Evolutionary conservation across 2,888 invertebrate species (phyloP), one percentile per base, ranked within the genome.

Genomic region (Athrips mouffetella): DNA sequence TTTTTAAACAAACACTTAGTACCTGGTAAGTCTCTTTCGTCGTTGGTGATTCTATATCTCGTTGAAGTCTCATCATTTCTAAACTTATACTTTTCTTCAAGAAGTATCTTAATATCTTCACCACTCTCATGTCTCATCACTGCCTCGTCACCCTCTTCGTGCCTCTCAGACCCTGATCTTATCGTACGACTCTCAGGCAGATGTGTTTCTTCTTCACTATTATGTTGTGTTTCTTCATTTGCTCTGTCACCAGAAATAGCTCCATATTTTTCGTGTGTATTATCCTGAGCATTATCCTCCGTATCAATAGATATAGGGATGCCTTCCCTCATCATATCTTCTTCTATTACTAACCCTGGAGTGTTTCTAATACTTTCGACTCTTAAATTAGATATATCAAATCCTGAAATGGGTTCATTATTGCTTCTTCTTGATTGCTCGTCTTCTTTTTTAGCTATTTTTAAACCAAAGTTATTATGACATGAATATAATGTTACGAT

Each of bases 1-100:
- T 33, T 15, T 15, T 13, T 3, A 1, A 15, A 11, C 3, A 15
- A 3, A 35, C 13, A 49, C 54, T 59, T 48, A n/a, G n/a, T n/a
- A 80, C 81, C 73, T 60, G 71, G 53, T 51, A 56, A 61, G 3
- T 63, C 55, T 21, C 60, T 63, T 0, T 70, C 73, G 16, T 72
- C 70, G 2, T 57, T 65, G 1, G 73, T 54, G 3, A 86, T 69
- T 29, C 62, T 74, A 49, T 63, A 87, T 25, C 87, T 73, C 0
- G 70, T 86, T 0, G 84, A 77, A 0, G 54, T 68, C 45, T 77
- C 77, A 56, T 84, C 80, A 58, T 83, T 86, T 27, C 55, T 69
- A 57, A 87, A 87, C 54, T 68, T 83, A 53, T 85, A 86, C 46
- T 77, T 82, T 20, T 82, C 77, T 65, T 87, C 85, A 0, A 87